Evolutionary conservation across 2,797 vertebrate genomes (phyloP).

Genomic region (Artibeus lituratus): DNA sequence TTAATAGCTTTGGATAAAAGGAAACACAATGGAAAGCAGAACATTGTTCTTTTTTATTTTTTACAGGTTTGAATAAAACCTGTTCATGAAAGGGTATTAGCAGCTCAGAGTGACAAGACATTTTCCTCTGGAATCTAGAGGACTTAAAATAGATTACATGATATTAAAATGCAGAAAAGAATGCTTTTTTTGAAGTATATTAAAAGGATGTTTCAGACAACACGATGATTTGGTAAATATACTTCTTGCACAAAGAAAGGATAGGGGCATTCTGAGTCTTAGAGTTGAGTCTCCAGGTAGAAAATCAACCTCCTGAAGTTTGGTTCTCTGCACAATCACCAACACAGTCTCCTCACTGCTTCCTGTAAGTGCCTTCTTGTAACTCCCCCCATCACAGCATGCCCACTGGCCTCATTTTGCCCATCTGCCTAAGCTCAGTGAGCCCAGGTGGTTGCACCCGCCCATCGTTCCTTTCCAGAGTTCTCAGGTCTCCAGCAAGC

Average conservation of each 20-base stretch:
- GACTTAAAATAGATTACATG: neutral
- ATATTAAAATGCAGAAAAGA: constrained; percentile 24
- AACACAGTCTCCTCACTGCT: neutral
- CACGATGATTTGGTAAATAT: neutral
- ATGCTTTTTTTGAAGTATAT: constrained; percentile 15
- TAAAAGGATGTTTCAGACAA: neutral
- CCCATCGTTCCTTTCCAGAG: neutral
- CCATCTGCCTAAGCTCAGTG: neutral
- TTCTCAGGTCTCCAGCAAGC: neutral
- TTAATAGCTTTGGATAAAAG: constrained; percentile 13
- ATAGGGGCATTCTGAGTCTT: neutral
- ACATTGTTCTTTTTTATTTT: constrained; percentile 38
- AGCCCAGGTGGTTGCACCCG: neutral
- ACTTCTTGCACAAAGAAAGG: neutral
- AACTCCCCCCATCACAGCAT: neutral
- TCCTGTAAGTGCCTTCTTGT: neutral
- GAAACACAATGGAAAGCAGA: constrained; percentile 1
- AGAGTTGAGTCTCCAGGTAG: neutral
- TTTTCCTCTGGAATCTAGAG: neutral
- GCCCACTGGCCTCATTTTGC: neutral
- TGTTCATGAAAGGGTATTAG: constrained; percentile 23
- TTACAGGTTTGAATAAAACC: constrained; percentile 40
- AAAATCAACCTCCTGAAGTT: neutral
- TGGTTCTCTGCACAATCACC: neutral
- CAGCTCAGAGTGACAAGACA: constrained; percentile 26